phyloP scores from a whole-genome alignment of 2,797 vertebrate genomes.

The Pelochelys cantorii region DNA sequence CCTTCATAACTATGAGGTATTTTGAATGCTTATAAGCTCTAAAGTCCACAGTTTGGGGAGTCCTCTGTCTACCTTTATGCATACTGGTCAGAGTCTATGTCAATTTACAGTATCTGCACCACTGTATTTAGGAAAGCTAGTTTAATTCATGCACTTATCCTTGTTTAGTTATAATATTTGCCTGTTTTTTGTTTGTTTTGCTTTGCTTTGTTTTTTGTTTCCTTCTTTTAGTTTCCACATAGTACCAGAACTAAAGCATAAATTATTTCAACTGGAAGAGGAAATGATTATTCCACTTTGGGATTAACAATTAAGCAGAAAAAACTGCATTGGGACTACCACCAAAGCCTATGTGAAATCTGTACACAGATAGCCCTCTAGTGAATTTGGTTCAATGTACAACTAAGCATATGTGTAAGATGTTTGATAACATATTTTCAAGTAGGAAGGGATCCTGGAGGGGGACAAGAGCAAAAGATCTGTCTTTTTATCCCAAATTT shows the following conservation, averaged over 20 bases:
- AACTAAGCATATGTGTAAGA: not conserved
- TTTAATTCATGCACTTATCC: not conserved
- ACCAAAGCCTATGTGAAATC: not conserved
- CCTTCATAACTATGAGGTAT: not conserved
- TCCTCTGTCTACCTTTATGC: not conserved
- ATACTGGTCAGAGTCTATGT: not conserved
- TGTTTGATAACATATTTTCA: not conserved
- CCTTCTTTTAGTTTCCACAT: not conserved
- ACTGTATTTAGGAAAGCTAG: not conserved
- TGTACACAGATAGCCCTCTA: not conserved
- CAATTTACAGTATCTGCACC: not conserved
- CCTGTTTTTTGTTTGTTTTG: not conserved
- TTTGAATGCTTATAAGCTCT: not conserved
- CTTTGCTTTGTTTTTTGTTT: not conserved
- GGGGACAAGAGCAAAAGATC: not conserved
- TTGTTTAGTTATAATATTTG: not conserved
- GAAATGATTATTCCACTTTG: not conserved
- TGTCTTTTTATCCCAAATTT: not conserved
- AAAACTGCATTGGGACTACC: not conserved
- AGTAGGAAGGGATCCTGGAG: not conserved
- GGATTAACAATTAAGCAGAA: not conserved
- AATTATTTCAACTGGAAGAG: not conserved
- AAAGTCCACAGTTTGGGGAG: not conserved
- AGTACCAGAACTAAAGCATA: fast-evolving
- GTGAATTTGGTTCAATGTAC: not conserved